These are phyloP conservation scores for Drosophila simulans DNA, from an alignment of 1,140 invertebrate genomes.

Conservation along the genomic window DNA sequence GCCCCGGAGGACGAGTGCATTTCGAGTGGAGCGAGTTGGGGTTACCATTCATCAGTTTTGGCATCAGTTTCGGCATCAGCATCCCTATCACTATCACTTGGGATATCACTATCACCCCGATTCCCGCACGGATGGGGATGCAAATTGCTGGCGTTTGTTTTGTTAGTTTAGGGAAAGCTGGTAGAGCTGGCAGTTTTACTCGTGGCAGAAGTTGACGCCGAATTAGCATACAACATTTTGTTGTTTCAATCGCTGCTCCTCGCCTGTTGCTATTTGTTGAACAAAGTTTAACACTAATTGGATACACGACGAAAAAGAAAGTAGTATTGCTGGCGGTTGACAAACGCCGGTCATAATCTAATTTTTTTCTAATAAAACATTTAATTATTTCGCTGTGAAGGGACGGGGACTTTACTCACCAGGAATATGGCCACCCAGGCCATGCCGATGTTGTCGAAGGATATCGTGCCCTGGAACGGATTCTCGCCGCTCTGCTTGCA, in stretches of 20 bases:
- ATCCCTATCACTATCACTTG: constrained; percentile 6
- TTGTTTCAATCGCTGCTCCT: constrained; percentile 7
- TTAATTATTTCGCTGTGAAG: not conserved
- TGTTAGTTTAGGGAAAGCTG: constrained; percentile 30
- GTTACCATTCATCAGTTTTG: not conserved
- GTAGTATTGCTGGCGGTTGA: not conserved
- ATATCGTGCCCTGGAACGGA: constrained; percentile 99
- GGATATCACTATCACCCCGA: not conserved
- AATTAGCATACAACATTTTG: constrained; percentile 54
- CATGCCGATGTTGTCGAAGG: constrained; percentile 99
- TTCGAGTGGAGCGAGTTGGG: not conserved
- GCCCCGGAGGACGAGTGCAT: constrained; percentile 13
- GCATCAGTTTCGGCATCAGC: constrained; percentile 1
- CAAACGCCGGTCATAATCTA: too few species aligned
- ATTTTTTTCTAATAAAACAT: too few species aligned
- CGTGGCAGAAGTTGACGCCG: constrained; percentile 25
- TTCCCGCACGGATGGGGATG: constrained; percentile 5
- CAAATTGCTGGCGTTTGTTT: constrained; percentile 29
- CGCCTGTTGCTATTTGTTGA: constrained; percentile 40
- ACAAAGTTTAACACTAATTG: constrained; percentile 91
- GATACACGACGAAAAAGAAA: constrained; percentile 60
- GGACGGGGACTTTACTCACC: constrained; percentile 87
- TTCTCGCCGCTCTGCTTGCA: constrained; percentile 97
- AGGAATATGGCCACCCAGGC: constrained; percentile 99
- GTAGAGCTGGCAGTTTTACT: constrained; percentile 18